Evolutionary conservation across 1,140 invertebrate genomes (phyloP).

Genomic region (Pristionchus pacificus): DNA sequence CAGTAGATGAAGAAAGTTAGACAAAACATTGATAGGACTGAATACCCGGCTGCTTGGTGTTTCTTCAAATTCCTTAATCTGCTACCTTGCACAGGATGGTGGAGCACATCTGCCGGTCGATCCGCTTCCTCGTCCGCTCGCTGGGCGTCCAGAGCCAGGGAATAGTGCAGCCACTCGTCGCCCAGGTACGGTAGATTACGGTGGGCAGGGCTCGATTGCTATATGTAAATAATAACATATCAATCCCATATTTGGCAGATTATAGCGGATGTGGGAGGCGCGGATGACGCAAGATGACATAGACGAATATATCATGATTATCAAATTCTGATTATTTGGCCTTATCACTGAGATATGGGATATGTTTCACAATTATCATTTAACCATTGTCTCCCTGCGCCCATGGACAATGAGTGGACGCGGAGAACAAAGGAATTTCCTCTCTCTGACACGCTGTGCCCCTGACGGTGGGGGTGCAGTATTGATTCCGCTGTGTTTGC

Average conservation of each 20-base stretch:
- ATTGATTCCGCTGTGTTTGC: no score
- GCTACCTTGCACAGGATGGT: constrained; percentile 67
- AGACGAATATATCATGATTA: neutral
- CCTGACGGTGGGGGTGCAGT: no score
- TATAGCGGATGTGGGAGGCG: no score
- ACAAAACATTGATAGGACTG: neutral
- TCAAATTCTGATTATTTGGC: neutral
- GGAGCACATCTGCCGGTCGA: constrained; percentile 82
- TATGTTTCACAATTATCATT: no score
- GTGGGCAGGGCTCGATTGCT: no score
- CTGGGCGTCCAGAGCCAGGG: constrained; percentile 73
- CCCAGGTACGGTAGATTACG: constrained; percentile 72
- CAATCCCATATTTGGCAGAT: no score
- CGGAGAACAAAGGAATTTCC: no score
- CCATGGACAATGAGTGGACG: no score
- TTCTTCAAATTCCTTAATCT: neutral
- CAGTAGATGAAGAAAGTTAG: constrained; percentile 5
- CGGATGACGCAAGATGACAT: neutral
- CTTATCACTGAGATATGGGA: no score
- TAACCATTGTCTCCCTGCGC: no score
- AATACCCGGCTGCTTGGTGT: neutral
- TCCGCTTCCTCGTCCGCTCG: constrained; percentile 82
- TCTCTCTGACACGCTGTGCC: no score
- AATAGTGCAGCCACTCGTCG: constrained; percentile 75
- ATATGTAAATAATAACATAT: no score